Conservation (phyloP, 1,140 invertebrate species). For the Meloidogyne chitwoodi region DNA sequence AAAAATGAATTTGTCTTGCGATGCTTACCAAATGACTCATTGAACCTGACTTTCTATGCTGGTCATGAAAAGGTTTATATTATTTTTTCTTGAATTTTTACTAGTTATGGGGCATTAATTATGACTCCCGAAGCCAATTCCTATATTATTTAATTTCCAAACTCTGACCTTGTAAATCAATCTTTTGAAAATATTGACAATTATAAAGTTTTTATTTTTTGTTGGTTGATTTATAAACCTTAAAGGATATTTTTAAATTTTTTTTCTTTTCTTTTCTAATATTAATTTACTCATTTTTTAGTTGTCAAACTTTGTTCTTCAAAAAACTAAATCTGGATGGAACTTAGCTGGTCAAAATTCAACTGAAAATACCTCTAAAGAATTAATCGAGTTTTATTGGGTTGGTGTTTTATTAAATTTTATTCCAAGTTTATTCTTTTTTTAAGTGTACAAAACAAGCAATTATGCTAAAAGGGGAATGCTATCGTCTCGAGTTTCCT, state of each 20-base stretch:
- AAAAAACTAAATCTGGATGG: not conserved
- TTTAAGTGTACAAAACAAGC: not conserved
- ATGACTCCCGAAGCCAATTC: too few species aligned
- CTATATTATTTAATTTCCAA: too few species aligned
- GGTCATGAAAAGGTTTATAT: not conserved
- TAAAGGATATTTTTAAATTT: too few species aligned
- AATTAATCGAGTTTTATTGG: not conserved
- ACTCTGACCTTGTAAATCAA: too few species aligned
- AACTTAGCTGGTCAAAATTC: not conserved
- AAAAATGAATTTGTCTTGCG: not conserved
- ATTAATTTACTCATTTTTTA: not conserved
- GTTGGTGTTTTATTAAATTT: not conserved
- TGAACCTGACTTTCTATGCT: not conserved
- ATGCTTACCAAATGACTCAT: not conserved
- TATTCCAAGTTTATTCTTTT: not conserved
- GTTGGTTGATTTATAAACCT: too few species aligned
- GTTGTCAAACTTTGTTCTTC: not conserved
- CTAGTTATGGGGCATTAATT: too few species aligned
- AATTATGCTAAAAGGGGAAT: not conserved
- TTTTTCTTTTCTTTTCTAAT: too few species aligned
- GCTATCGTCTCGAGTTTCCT: not conserved
- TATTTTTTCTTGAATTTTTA: not conserved
- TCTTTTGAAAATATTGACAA: too few species aligned
- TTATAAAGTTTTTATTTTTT: too few species aligned
- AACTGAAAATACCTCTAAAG: not conserved